These are phyloP conservation scores for Aurelia sp. DNA, from an alignment of 30 jellyfish, hydroid and myxozoan genomes.

Conservation along the genomic window DNA sequence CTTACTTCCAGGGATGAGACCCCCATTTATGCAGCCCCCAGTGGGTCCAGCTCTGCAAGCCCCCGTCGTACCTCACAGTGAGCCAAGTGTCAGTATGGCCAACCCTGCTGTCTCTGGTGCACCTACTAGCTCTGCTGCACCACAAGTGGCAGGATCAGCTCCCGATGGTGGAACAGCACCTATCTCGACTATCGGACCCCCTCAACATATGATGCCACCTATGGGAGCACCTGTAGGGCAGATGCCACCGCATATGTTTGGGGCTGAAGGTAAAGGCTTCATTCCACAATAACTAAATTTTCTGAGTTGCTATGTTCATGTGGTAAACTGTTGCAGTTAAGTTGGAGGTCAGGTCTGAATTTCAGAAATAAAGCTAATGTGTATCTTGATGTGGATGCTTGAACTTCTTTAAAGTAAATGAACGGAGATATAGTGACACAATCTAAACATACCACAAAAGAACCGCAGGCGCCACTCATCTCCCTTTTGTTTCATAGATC, in stretches of 20 bases:
- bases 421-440: too few relatives aligned
- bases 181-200: slow-evolving; percentile 60
- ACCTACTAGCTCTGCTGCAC: slow-evolving; percentile 64
- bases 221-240: slow-evolving; percentile 65
- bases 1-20: slow-evolving; percentile 70
- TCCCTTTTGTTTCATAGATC: too few relatives aligned
- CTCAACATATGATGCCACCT: slow-evolving; percentile 71
- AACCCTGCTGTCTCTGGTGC: slow-evolving; percentile 70
- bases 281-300: too few relatives aligned
- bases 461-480: too few relatives aligned
- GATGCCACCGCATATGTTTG: slow-evolving; percentile 67
- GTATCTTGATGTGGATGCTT: too few relatives aligned
- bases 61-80: slow-evolving; percentile 61
- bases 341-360: too few relatives aligned
- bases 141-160: slow-evolving; percentile 43
- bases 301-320: too few relatives aligned
- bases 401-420: too few relatives aligned
- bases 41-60: slow-evolving; percentile 64
- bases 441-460: too few relatives aligned
- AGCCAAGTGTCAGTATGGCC: slow-evolving; percentile 57
- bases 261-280: slow-evolving; percentile 39
- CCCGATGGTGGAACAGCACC: slow-evolving; percentile 46
- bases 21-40: slow-evolving; percentile 74
- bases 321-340: too few relatives aligned
- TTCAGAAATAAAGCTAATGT: too few relatives aligned